Evolutionary conservation across 2,888 invertebrate species (phyloP).

Genomic region (Lycaena phlaeas): DNA sequence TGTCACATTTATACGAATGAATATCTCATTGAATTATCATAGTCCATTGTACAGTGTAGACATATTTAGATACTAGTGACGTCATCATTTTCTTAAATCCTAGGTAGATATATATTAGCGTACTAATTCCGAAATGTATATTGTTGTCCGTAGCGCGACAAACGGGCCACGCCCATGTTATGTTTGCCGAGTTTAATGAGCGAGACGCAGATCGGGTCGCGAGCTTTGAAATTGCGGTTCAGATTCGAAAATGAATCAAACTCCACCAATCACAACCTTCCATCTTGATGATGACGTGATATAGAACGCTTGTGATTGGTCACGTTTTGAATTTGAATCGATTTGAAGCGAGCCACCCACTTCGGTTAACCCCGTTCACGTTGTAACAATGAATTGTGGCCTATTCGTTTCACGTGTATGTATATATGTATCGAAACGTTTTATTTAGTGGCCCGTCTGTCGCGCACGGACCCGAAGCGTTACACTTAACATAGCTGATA

Average conservation of each 20-base stretch:
- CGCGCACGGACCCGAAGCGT: constrained; percentile 45
- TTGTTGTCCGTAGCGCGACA: constrained; percentile 51
- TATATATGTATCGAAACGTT: constrained; percentile 25
- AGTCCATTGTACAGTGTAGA: constrained; percentile 69
- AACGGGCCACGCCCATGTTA: constrained; percentile 42
- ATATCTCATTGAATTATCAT: constrained; percentile 68
- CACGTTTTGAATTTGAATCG: neutral
- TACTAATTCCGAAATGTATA: constrained; percentile 59
- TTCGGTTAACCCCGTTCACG: constrained; percentile 51
- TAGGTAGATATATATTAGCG: constrained; percentile 60
- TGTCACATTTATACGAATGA: constrained; percentile 69
- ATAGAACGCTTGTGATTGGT: neutral
- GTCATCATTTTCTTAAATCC: constrained; percentile 54
- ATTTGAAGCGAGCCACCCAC: neutral
- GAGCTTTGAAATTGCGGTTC: neutral
- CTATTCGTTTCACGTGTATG: constrained; percentile 49
- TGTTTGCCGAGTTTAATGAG: constrained; percentile 31
- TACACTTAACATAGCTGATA: constrained; percentile 65
- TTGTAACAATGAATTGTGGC: constrained; percentile 59
- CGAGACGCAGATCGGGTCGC: constrained; percentile 43
- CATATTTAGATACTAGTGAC: constrained; percentile 59
- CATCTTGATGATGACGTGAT: constrained; percentile 4
- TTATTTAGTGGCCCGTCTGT: constrained; percentile 46
- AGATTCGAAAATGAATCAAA: neutral
- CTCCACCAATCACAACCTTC: neutral